phyloP scores from a whole-genome alignment of 2,797 vertebrate genomes.

The Tenualosa thibaudeaui region DNA sequence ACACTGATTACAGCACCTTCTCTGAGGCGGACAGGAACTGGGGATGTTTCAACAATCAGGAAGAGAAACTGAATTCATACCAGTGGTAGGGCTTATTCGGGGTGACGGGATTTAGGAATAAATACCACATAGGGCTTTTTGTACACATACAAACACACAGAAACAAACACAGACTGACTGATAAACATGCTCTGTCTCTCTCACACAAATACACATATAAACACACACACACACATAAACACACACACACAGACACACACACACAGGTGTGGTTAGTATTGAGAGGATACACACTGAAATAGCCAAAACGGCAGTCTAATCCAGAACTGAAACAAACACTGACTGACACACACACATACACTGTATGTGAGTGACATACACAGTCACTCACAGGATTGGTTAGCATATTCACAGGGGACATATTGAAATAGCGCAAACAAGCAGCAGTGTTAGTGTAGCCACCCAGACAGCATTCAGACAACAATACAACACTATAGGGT shows the following conservation, averaged over 20 bases:
- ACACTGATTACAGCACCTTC: too few relatives aligned
- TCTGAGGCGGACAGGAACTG: too few relatives aligned
- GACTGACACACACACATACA: constrained; percentile 31
- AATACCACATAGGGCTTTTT: neutral
- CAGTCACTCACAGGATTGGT: neutral
- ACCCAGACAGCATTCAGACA: constrained; percentile 19
- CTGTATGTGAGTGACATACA: constrained; percentile 23
- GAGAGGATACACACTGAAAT: too few relatives aligned
- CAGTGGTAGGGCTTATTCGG: neutral
- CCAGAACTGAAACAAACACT: neutral
- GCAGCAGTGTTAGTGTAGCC: neutral
- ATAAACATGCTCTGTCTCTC: neutral
- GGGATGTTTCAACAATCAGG: neutral
- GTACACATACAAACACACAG: neutral
- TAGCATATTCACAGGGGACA: neutral
- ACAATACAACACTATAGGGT: constrained; percentile 16
- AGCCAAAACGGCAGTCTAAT: too few relatives aligned
- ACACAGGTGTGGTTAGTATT: too few relatives aligned
- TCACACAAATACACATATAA: neutral
- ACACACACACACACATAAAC: neutral
- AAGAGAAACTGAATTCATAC: neutral
- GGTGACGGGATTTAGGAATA: neutral
- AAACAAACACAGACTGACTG: neutral
- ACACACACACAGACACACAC: neutral
- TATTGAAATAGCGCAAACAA: constrained; percentile 2